Percentiles rank a stretch among this genome's conserved stretches.
These are phyloP conservation scores for Ariopsis seemanni DNA, from an alignment of 2,113 vertebrate genomes.

Conservation along the genomic window DNA sequence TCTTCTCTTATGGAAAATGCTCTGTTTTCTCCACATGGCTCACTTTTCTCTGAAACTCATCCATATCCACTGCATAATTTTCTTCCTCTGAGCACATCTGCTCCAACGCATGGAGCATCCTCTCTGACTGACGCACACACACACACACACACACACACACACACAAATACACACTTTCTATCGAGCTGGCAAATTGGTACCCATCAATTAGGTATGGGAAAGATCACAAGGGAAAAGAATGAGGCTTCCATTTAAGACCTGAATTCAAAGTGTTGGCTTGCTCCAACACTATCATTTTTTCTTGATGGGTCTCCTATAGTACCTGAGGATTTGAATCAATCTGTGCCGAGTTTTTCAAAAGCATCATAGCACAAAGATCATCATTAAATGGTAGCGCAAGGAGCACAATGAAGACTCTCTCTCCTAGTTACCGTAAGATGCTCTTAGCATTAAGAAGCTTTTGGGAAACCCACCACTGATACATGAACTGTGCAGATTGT, in stretches of 20 bases:
- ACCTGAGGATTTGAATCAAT: conserved; percentile 15
- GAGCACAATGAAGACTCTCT: neutral
- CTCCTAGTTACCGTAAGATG: neutral
- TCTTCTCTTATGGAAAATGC: neutral
- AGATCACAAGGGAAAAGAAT: neutral
- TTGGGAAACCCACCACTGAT: too few species aligned
- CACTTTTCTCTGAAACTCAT: conserved; percentile 32
- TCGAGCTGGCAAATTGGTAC: neutral
- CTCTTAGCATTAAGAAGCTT: too few species aligned
- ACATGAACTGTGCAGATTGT: too few species aligned
- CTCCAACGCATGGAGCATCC: conserved; percentile 20
- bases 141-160: neutral
- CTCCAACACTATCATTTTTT: conserved; percentile 9
- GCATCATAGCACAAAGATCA: neutral
- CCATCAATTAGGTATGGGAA: neutral
- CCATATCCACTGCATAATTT: conserved; percentile 6
- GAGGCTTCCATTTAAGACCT: conserved; percentile 14
- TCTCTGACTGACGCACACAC: conserved; percentile 4
- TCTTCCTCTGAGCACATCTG: conserved; percentile 30
- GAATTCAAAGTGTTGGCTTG: conserved; percentile 33
- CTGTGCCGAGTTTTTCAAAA: neutral
- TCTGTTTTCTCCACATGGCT: conserved; percentile 27
- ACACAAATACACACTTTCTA: neutral
- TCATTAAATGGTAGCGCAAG: neutral
- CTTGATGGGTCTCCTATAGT: neutral